Evolutionary conservation across 64 coral and sea anemone genomes (phyloP).

Genomic region (Actinia tenebrosa): DNA sequence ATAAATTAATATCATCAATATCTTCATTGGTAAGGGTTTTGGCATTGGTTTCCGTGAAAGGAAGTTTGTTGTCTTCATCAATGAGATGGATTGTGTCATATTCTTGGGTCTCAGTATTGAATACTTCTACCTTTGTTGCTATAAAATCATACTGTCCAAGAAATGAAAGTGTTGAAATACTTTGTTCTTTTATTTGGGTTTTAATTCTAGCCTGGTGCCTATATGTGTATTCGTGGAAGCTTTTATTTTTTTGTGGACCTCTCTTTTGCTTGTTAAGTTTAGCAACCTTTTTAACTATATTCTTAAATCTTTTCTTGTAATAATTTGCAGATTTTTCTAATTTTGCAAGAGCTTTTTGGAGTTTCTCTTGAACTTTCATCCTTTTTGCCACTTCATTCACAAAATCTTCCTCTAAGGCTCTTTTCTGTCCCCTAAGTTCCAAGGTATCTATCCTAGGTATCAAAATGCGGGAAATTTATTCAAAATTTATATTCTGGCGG

Average conservation of each 20-base stretch:
- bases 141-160: conserved; percentile 44
- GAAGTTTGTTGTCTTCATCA: conserved; percentile 18
- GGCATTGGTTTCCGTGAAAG: conserved; percentile 3
- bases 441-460: no score
- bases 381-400: neutral
- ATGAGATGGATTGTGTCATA: conserved; percentile 42
- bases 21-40: conserved; percentile 31
- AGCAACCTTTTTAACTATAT: conserved; percentile 30
- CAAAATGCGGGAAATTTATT: no score
- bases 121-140: conserved; percentile 46
- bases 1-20: conserved; percentile 54
- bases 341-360: neutral
- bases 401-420: neutral
- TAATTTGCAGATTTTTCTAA: neutral
- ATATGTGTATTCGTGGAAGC: neutral
- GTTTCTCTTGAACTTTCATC: neutral
- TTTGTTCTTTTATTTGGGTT: conserved; percentile 4
- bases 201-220: neutral
- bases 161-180: conserved; percentile 31
- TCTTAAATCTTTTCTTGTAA: conserved; percentile 25
- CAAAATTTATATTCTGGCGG: no score
- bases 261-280: neutral
- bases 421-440: neutral
- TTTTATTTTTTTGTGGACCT: neutral
- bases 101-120: conserved; percentile 28